Evolutionary conservation across 2,113 vertebrate genomes (phyloP), one percentile per base, ranked within the genome.

Genomic region (Lepus timidus): DNA sequence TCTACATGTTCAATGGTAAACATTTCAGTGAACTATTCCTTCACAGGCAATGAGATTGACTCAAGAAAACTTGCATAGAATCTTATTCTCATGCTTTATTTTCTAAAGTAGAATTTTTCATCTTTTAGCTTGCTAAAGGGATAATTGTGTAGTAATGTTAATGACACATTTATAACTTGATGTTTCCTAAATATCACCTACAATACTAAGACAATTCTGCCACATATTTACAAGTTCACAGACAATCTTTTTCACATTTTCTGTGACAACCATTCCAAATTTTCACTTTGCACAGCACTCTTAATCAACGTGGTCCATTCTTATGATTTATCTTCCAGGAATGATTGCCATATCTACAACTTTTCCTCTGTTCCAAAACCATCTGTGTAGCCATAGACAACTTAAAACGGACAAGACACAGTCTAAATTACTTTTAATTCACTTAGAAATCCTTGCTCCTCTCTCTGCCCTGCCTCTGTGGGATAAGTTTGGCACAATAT

Each of bases 31-130:
- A 85, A 76, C 70, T 23, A 36, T 73, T 71, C 8, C 23, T 61
- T 85, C n/a, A 73, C 4, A 85, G 62, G 14, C 19, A 96, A 62
- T 71, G 17, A 44, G 5, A 49, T 85, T 67, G 84, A 91, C 31
- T 85, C 6, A 75, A 91, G 31, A 85, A 67, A 91, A 89, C 71
- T 25, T 89, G 13, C 16, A 76, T 36, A 76, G 51, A 65, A 71
- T 65, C 51, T 70, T 78, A 67, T 44, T 65, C 39, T 70, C 22
- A 25, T 31, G 17, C 61, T 88, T 92, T 62, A 29, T 65, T 91
- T 90, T 7, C 31, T 96, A 76, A 58, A 75, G 70, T 55, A 23
- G 16, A 71, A 73, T 71, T 85, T 73, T 23, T 31, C 11, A 44
- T 79, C 22, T 73, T 55, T 9, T 31, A 85, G 6, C 11, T 9